Conservation (phyloP, 2,888 invertebrate species). For the Andrena dorsata region DNA sequence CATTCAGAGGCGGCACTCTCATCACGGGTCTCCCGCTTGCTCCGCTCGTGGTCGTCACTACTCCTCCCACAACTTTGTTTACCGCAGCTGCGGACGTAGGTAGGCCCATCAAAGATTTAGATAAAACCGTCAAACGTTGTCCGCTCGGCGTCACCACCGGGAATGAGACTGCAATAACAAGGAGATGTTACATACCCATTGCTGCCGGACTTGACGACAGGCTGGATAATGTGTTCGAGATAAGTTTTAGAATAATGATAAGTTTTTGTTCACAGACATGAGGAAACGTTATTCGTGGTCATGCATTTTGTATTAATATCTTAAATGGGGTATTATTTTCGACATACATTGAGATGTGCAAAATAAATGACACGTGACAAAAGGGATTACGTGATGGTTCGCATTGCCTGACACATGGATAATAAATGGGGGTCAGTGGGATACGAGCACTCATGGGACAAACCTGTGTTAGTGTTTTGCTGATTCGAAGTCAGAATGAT, state of each 20-base stretch:
- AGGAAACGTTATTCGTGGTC: slow-evolving; percentile 22
- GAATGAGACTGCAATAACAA: slow-evolving; percentile 77
- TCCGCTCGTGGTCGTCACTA: slow-evolving; percentile 78
- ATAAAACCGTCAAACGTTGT: slow-evolving; percentile 87
- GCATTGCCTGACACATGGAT: slow-evolving; percentile 21
- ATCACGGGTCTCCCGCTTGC: slow-evolving; percentile 80
- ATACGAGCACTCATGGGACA: slow-evolving; percentile 66
- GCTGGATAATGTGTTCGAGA: not conserved
- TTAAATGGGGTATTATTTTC: not conserved
- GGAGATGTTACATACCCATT: slow-evolving; percentile 15
- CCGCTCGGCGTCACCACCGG: slow-evolving; percentile 86
- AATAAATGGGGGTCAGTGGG: slow-evolving; percentile 59
- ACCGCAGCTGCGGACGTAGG: slow-evolving; percentile 79
- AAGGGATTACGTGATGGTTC: slow-evolving; percentile 22
- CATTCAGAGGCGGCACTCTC: slow-evolving; percentile 84
- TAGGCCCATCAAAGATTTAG: slow-evolving; percentile 86
- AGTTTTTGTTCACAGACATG: slow-evolving; percentile 15
- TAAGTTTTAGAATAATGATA: not conserved
- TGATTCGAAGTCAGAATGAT: slow-evolving; percentile 87
- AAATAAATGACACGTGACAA: slow-evolving; percentile 41
- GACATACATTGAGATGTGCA: slow-evolving; percentile 45
- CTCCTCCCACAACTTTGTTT: slow-evolving; percentile 80
- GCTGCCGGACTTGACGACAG: not conserved
- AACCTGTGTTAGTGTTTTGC: slow-evolving; percentile 82
- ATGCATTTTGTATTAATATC: slow-evolving; percentile 40